These are phyloP conservation scores for Falco rusticolus DNA, from an alignment of 2,797 vertebrate genomes.

Conservation along the genomic window DNA sequence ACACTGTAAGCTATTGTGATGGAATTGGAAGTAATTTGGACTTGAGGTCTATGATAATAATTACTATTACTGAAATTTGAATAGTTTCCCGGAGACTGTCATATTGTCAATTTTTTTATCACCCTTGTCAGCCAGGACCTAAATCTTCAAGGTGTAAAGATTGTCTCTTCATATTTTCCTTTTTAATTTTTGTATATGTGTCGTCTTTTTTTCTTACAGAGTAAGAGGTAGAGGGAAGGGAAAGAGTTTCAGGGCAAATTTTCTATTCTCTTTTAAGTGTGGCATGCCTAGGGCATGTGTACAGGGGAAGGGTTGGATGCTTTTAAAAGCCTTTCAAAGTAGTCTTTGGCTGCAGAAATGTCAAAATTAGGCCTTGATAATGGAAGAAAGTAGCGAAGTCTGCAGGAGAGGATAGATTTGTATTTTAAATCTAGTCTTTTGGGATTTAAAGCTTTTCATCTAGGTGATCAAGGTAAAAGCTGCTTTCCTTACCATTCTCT, in stretches of 20 bases:
- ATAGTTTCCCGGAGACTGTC: neutral
- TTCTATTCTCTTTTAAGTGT: neutral
- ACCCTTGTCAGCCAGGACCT: neutral
- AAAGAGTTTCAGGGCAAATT: neutral
- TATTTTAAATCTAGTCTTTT: neutral
- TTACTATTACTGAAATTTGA: neutral
- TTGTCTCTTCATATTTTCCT: neutral
- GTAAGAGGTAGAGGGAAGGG: neutral
- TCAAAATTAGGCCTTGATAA: neutral
- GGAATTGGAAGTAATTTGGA: neutral
- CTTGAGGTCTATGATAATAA: neutral
- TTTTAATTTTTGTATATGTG: neutral
- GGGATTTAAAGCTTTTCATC: neutral
- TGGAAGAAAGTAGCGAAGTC: neutral
- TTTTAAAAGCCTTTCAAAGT: neutral
- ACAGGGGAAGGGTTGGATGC: neutral
- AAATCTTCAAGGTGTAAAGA: neutral
- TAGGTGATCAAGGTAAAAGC: neutral
- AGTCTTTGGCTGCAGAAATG: neutral
- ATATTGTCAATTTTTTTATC: neutral
- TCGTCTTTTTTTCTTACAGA: neutral
- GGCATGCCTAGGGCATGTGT: neutral
- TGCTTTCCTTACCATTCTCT: constrained; percentile 22
- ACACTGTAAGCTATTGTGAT: neutral
- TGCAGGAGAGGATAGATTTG: neutral